A percentile compares a stretch with the other conserved stretches of the same genome.
Evolutionary conservation across 2,113 vertebrate genomes (phyloP).

Genomic region (Aspiorhynchus laticeps): DNA sequence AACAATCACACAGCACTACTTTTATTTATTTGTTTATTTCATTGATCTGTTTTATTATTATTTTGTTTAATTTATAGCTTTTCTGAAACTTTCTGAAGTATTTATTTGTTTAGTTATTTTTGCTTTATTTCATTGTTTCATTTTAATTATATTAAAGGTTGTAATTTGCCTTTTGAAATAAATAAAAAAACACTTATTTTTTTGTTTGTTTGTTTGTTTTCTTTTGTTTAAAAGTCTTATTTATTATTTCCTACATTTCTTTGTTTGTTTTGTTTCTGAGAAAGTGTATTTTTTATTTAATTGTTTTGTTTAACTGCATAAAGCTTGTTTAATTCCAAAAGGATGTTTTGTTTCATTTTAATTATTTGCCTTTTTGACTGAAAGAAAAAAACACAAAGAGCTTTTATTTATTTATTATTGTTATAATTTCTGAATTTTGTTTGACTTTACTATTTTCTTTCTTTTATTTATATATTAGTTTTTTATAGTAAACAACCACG

Average conservation of each 20-base stretch:
- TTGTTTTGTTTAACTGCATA: not conserved
- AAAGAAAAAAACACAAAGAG: not conserved
- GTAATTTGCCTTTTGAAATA: not conserved
- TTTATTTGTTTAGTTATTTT: not conserved
- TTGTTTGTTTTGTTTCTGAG: not conserved
- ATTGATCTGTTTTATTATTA: too few relatives aligned
- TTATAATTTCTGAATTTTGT: not conserved
- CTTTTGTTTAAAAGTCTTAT: not conserved
- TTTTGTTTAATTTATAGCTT: not conserved
- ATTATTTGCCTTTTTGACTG: not conserved
- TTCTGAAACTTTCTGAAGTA: not conserved
- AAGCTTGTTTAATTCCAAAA: not conserved
- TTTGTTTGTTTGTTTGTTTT: not conserved
- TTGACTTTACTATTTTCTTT: not conserved
- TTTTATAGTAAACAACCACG: not conserved
- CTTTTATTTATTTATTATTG: not conserved
- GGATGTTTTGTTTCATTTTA: not conserved
- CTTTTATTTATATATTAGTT: not conserved
- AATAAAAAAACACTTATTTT: not conserved
- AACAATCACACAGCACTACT: not conserved
- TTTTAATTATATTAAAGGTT: not conserved
- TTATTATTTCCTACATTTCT: not conserved
- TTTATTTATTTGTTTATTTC: not conserved
- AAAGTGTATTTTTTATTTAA: not conserved
- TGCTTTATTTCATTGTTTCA: not conserved